These are phyloP conservation scores for Hofmannophila pseudospretella DNA, from an alignment of 2,888 invertebrate species.

Conservation along the genomic window DNA sequence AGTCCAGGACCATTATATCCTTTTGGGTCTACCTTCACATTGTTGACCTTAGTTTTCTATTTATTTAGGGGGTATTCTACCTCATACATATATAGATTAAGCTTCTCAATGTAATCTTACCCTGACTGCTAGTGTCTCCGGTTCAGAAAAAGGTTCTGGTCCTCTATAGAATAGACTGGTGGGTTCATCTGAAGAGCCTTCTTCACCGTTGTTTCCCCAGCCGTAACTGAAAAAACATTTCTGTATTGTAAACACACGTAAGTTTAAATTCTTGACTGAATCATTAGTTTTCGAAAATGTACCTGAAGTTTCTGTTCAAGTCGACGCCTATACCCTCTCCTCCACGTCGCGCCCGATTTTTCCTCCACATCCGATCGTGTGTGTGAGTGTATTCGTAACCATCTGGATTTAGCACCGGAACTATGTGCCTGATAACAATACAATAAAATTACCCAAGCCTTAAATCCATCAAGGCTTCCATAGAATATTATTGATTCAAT, in stretches of 20 bases:
- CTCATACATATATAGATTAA: too few relatives aligned
- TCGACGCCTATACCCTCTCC: slow-evolving; percentile 86
- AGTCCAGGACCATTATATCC: too few relatives aligned
- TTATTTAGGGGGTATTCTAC: too few relatives aligned
- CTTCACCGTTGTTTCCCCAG: slow-evolving; percentile 84
- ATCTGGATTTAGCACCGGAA: slow-evolving; percentile 89
- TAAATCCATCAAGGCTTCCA: too few relatives aligned
- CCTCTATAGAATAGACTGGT: slow-evolving; percentile 90
- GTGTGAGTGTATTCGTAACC: slow-evolving; percentile 94
- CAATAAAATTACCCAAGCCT: too few relatives aligned
- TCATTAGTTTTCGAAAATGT: slow-evolving; percentile 3
- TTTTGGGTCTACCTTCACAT: too few relatives aligned
- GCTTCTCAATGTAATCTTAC: too few relatives aligned
- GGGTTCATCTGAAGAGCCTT: slow-evolving; percentile 88
- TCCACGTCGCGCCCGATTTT: slow-evolving; percentile 80
- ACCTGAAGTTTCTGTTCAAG: slow-evolving; percentile 91
- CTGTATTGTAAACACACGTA: too few relatives aligned
- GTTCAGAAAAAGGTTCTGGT: slow-evolving; percentile 89
- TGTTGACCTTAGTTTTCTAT: too few relatives aligned
- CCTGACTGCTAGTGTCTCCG: slow-evolving; percentile 84
- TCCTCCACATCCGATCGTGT: slow-evolving; percentile 90
- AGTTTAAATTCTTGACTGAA: too few relatives aligned
- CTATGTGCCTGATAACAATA: slow-evolving; percentile 74
- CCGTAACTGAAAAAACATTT: too few relatives aligned
- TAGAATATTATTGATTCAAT: too few relatives aligned